Evolutionary conservation across 1,140 invertebrate genomes (phyloP), one percentile per base, ranked within the genome.

Genomic region (Cryptotermes secundus): DNA sequence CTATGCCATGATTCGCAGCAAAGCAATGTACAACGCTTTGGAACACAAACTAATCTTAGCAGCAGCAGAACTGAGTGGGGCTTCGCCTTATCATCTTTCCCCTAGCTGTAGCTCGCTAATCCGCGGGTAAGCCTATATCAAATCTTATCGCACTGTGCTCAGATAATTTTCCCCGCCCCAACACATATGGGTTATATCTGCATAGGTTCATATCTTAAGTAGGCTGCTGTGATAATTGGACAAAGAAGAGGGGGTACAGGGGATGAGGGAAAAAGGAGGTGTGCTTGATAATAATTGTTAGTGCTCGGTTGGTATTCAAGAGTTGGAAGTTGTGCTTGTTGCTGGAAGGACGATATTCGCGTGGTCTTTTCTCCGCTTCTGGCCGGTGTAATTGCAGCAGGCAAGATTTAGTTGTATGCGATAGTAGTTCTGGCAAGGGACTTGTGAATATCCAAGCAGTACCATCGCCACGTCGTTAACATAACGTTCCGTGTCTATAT

Each of bases 201-300:
- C 59, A 72, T 72, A 65, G 22, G 59, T 31, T n/a, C 31, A 31
- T 72, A 72, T 72, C 59, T 72, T 31, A 72, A 72, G 59, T n/a
- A 12, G 59, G 59, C 59, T 72, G 59, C 59, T 72, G 59, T 72
- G 59, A n/a, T 72, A 72, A 72, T 72, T 26, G n/a, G 19, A 72
- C 26, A 72, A 72, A 72, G 26, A 72, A 72, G 59, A 72, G 59
- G 59, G 59, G 59, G 31, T n/a, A 49, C 45, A 19, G 45, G 45
- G 16, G 19, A 49, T 49, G 45, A 49, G 59, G 26, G 59, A 72
- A n/a, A 31, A 7, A n/a, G 59, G 59, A 72, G 59, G 59, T 72
- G 59, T 72, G 59, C 26, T 72, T 72, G 59, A 72, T 72, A 72
- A 72, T 31, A n/a, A 72, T 72, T 72, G 59, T 72, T 72, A 38